phyloP scores from a whole-genome alignment of 1,140 invertebrate species.

The Pogonomyrmex californicus region DNA sequence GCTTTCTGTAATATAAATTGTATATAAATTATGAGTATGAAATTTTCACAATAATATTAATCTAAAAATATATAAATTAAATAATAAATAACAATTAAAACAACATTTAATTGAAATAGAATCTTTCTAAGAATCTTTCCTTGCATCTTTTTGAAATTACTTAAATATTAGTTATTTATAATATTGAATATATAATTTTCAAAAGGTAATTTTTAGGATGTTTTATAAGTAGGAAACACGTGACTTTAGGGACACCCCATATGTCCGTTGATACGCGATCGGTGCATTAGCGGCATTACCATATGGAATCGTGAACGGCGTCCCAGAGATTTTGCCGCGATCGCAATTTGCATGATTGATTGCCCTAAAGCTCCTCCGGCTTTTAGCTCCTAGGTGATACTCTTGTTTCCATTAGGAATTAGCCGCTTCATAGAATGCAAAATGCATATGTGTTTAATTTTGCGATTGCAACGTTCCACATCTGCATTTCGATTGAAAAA shows the following conservation, averaged over 20 bases:
- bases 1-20: too few relatives aligned
- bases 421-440: conserved; percentile 59
- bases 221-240: background rate
- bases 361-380: conserved; percentile 76
- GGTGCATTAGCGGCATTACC: conserved; percentile 82
- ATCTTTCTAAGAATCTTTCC: too few relatives aligned
- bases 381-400: conserved; percentile 69
- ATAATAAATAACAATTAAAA: background rate
- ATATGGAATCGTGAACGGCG: conserved; percentile 82
- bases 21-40: too few relatives aligned
- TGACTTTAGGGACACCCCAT: conserved; percentile 39
- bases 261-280: conserved; percentile 69
- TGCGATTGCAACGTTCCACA: conserved; percentile 37
- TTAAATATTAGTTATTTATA: background rate
- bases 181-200: background rate
- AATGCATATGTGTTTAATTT: conserved; percentile 59
- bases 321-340: conserved; percentile 81
- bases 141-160: background rate
- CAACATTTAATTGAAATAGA: background rate
- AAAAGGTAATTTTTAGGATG: background rate
- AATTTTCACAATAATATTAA: background rate
- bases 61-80: background rate
- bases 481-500: conserved; percentile 33
- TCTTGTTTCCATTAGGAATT: conserved; percentile 64
- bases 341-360: conserved; percentile 85